A percentile compares a stretch with the other conserved stretches of the same genome.
phyloP scores from a whole-genome alignment of 1,140 invertebrate genomes.

The Magallana gigas region DNA sequence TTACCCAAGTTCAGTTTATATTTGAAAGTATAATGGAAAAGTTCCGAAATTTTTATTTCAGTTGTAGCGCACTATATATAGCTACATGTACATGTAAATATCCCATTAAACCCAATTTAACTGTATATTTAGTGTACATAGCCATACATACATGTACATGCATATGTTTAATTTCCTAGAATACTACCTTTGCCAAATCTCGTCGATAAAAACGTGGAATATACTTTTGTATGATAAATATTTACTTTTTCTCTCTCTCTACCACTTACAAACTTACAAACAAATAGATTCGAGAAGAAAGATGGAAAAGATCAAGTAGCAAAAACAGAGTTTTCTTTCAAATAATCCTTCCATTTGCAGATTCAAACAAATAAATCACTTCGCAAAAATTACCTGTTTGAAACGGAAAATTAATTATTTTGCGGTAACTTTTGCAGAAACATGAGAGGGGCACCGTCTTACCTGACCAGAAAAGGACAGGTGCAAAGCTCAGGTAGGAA shows the following conservation, averaged over 20 bases:
- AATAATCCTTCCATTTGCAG: not conserved
- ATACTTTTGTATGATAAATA: no score
- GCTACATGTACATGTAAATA: no score
- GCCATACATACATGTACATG: not conserved
- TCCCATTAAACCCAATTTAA: no score
- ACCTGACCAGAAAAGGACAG: slow-evolving; percentile 1
- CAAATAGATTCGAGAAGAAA: not conserved
- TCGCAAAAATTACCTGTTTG: not conserved
- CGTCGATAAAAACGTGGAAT: no score
- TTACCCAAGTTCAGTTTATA: no score
- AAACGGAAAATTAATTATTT: slow-evolving; percentile 26
- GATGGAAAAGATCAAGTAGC: not conserved
- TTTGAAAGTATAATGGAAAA: no score
- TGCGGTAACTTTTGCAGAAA: not conserved
- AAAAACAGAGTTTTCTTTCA: not conserved
- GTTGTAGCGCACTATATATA: no score
- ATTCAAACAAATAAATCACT: not conserved
- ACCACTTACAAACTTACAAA: no score
- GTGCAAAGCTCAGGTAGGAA: not conserved
- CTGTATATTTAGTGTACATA: not conserved
- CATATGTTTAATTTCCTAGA: not conserved
- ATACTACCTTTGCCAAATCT: no score
- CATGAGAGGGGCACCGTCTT: not conserved
- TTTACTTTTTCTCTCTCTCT: no score
- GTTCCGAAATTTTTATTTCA: no score